Evolutionary conservation across 2,888 invertebrate species (phyloP).

Genomic region (Trichacis sp.): DNA sequence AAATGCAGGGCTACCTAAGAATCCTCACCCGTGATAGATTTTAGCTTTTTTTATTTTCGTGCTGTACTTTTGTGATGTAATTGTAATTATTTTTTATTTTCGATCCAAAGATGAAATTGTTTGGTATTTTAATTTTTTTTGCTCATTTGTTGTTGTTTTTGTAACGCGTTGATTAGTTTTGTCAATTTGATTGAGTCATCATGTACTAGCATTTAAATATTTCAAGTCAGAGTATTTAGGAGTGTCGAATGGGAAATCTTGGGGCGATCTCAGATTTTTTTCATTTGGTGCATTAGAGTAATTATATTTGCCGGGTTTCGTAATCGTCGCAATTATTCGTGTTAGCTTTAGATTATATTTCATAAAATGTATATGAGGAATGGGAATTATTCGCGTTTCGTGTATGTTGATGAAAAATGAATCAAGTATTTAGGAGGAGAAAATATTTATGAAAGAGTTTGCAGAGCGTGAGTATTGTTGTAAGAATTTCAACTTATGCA

Average conservation of each 20-base stretch:
- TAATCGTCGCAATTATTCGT: constrained; percentile 1
- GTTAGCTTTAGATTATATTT: constrained; percentile 1
- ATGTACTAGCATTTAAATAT: too few relatives aligned
- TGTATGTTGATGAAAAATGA: neutral
- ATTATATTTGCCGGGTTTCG: neutral
- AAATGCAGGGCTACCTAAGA: constrained; percentile 5
- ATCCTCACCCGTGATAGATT: neutral
- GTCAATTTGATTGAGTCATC: too few relatives aligned
- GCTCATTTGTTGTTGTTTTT: neutral
- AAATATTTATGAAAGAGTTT: neutral
- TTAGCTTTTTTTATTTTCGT: neutral
- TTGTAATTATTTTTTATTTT: too few relatives aligned
- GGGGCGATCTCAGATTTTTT: neutral
- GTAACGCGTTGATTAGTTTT: too few relatives aligned
- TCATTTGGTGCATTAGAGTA: neutral
- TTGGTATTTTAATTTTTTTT: neutral
- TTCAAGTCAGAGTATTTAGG: too few relatives aligned
- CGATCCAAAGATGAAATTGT: neutral
- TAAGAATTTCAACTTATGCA: neutral
- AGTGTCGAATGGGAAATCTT: neutral
- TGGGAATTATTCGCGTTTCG: neutral
- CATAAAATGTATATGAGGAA: neutral
- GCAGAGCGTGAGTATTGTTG: neutral
- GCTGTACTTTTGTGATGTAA: neutral
- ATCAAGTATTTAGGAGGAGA: neutral